phyloP scores from a whole-genome alignment of 2,797 vertebrate species.

The Halcyon smyrnensis region DNA sequence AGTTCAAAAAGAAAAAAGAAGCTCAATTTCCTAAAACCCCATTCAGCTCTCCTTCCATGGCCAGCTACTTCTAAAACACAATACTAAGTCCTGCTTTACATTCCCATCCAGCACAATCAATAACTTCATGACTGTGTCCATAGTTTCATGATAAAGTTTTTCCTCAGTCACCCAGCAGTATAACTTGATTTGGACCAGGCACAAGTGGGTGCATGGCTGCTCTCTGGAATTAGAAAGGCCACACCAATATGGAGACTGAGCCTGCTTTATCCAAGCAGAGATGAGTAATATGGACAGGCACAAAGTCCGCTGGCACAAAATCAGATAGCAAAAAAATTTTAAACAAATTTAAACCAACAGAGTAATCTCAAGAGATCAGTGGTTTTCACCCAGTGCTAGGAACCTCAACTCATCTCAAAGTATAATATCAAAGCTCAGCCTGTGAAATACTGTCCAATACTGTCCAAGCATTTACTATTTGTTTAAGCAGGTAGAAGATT shows the following conservation, averaged over 20 bases:
- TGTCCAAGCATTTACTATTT: neutral
- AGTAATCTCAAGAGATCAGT: neutral
- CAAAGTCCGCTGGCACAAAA: neutral
- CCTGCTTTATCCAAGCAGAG: neutral
- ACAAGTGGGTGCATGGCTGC: accelerated
- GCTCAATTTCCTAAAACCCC: neutral
- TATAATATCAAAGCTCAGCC: neutral
- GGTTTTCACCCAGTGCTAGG: neutral
- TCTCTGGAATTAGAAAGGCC: neutral
- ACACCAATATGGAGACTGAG: neutral
- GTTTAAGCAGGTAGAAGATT: neutral
- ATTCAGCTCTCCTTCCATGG: neutral
- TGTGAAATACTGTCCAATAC: neutral
- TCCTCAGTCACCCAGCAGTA: neutral
- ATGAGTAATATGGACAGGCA: neutral
- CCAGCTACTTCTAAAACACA: neutral
- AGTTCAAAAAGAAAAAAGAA: neutral
- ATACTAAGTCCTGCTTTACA: neutral
- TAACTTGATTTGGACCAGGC: neutral
- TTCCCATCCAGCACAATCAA: neutral
- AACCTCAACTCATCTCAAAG: neutral
- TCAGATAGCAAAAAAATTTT: neutral
- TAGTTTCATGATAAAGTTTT: neutral
- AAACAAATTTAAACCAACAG: neutral
- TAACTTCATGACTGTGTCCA: neutral